phyloP scores from a whole-genome alignment of 2,888 invertebrate species.

The Pecten maximus region DNA sequence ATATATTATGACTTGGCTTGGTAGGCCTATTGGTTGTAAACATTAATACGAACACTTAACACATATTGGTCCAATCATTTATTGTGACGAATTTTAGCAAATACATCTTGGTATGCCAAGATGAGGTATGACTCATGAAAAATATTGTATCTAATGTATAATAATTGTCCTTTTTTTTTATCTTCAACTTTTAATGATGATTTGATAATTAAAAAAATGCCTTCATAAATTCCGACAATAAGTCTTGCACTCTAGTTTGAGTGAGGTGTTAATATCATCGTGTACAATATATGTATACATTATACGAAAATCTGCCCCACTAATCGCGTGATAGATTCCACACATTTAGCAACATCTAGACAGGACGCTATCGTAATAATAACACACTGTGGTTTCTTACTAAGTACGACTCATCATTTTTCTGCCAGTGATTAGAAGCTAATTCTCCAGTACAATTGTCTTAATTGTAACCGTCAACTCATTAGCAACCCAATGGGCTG shows the following conservation, averaged over 20 bases:
- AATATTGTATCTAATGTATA: too few species aligned
- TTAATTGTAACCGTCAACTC: conserved; percentile 33
- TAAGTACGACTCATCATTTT: not conserved
- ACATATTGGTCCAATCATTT: too few species aligned
- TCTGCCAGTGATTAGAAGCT: conserved; percentile 24
- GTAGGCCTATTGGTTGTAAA: too few species aligned
- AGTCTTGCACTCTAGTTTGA: not conserved
- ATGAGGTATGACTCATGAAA: too few species aligned
- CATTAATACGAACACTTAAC: too few species aligned
- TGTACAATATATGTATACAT: not conserved
- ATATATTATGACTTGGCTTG: too few species aligned
- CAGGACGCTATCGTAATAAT: not conserved
- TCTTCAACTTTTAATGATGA: too few species aligned
- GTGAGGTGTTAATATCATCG: not conserved
- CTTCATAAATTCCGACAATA: too few species aligned
- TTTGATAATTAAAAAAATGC: too few species aligned
- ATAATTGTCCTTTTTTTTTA: too few species aligned
- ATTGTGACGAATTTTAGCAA: too few species aligned
- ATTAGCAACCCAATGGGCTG: not conserved
- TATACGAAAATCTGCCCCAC: not conserved
- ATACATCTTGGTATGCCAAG: too few species aligned
- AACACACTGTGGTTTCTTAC: not conserved
- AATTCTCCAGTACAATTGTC: conserved; percentile 15
- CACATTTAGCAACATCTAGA: not conserved
- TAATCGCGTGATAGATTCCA: not conserved